Evolutionary conservation across 2,888 invertebrate species (phyloP).

Genomic region (Helobdella robusta): DNA sequence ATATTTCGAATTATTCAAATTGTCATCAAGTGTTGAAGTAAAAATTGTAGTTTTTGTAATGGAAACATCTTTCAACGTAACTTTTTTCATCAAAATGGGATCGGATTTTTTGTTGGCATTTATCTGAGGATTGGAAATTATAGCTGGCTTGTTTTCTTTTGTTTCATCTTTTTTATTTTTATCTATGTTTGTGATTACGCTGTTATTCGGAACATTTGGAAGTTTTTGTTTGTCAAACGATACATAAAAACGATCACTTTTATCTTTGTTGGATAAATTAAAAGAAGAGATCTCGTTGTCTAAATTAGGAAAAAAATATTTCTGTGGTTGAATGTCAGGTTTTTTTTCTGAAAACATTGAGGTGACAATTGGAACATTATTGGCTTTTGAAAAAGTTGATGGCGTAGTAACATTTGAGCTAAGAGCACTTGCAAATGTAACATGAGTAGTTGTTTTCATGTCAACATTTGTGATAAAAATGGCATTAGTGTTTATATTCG

Average conservation of each 20-base stretch:
- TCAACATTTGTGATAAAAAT: too few relatives aligned
- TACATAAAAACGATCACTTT: constrained; percentile 9
- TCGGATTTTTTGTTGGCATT: background rate
- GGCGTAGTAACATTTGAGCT: too few relatives aligned
- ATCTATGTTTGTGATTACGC: too few relatives aligned
- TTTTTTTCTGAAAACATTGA: background rate
- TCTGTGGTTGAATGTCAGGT: background rate
- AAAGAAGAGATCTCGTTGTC: constrained; percentile 25
- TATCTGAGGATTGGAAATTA: background rate
- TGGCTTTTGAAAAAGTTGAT: too few relatives aligned
- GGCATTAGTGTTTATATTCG: too few relatives aligned
- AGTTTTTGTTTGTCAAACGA: constrained; percentile 12
- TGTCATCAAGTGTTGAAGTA: background rate
- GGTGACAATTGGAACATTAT: too few relatives aligned
- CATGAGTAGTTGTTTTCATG: too few relatives aligned
- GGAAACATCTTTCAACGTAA: constrained; percentile 1
- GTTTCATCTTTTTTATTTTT: too few relatives aligned
- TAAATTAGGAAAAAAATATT: background rate
- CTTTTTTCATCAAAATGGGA: too few relatives aligned
- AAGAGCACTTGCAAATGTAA: too few relatives aligned
- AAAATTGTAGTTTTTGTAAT: constrained; percentile 19
- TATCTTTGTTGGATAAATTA: constrained; percentile 1
- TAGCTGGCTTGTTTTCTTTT: too few relatives aligned
- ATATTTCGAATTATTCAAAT: background rate
- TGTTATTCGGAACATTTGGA: too few relatives aligned